A percentile compares a stretch with the other conserved stretches of the same genome.
Conservation (phyloP, 2,113 vertebrate genomes). For the Istiophorus platypterus region DNA sequence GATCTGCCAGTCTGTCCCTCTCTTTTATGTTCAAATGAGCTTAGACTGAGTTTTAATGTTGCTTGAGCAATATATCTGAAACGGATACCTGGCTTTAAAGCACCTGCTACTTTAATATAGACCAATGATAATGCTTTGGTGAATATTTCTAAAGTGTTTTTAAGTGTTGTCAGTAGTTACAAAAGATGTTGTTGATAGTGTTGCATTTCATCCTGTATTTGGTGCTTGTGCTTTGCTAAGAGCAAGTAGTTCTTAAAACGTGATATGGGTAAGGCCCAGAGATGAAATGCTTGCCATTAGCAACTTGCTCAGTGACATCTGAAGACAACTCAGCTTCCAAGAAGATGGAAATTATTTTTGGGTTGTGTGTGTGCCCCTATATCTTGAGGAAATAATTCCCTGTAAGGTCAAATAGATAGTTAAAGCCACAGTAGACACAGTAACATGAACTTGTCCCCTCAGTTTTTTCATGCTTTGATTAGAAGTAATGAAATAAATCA, state of each 20-base stretch:
- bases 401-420: constrained; percentile 8
- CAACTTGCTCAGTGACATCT: constrained; percentile 6
- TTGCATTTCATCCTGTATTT: constrained; percentile 20
- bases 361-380: background rate
- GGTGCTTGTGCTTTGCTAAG: background rate
- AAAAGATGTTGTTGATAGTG: background rate
- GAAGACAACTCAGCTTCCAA: background rate
- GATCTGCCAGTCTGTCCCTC: constrained; percentile 9
- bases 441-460: background rate
- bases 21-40: constrained; percentile 11
- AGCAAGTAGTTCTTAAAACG: constrained; percentile 4
- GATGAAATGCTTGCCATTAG: constrained; percentile 14
- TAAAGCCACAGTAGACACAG: constrained; percentile 7
- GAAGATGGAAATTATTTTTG: constrained; percentile 4
- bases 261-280: constrained; percentile 6
- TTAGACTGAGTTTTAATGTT: constrained; percentile 8
- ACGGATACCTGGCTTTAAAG: constrained; percentile 14
- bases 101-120: background rate
- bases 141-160: background rate
- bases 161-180: background rate
- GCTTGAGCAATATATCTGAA: constrained; percentile 23
- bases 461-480: background rate
- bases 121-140: constrained; percentile 2
- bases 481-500: constrained; percentile 14
- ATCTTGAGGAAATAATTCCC: background rate